Conservation (phyloP, 2,797 vertebrate genomes). For the Myoxocephalus aenaeus region DNA sequence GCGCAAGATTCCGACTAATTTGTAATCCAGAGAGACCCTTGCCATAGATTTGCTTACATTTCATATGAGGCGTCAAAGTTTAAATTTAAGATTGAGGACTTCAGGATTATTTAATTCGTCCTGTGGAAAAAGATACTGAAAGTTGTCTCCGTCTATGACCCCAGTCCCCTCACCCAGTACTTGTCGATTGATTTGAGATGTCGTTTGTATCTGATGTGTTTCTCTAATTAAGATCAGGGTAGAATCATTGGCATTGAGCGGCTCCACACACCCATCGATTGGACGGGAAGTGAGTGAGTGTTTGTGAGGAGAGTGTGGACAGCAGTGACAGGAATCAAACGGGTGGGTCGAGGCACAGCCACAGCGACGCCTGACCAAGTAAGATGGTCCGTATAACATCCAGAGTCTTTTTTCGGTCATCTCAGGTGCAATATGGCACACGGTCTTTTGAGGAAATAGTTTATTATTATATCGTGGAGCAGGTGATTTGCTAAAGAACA, state of each 20-base stretch:
- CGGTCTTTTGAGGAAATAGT: neutral
- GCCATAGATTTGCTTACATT: constrained; percentile 48
- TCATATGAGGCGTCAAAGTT: constrained; percentile 60
- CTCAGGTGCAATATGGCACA: neutral
- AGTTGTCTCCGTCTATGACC: constrained; percentile 76
- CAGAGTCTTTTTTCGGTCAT: neutral
- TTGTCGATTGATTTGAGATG: constrained; percentile 94
- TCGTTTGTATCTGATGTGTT: constrained; percentile 97
- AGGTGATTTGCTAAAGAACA: neutral
- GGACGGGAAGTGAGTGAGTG: constrained; percentile 78
- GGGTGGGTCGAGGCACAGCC: constrained; percentile 13
- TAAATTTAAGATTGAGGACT: constrained; percentile 1
- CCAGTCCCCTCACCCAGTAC: constrained; percentile 51
- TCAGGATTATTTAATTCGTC: constrained; percentile 13
- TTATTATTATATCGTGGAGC: neutral
- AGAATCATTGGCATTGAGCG: constrained; percentile 94
- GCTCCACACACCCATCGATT: constrained; percentile 92
- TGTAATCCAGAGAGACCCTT: constrained; percentile 66
- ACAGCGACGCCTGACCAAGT: neutral
- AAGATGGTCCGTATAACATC: neutral
- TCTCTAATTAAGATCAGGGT: constrained; percentile 97
- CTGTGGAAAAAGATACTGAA: constrained; percentile 72
- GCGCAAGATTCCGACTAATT: constrained; percentile 73
- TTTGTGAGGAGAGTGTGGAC: constrained; percentile 54
- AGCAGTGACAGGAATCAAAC: constrained; percentile 54